Evolutionary conservation across 2,113 vertebrate species (phyloP).

Genomic region (Arvicanthis niloticus): DNA sequence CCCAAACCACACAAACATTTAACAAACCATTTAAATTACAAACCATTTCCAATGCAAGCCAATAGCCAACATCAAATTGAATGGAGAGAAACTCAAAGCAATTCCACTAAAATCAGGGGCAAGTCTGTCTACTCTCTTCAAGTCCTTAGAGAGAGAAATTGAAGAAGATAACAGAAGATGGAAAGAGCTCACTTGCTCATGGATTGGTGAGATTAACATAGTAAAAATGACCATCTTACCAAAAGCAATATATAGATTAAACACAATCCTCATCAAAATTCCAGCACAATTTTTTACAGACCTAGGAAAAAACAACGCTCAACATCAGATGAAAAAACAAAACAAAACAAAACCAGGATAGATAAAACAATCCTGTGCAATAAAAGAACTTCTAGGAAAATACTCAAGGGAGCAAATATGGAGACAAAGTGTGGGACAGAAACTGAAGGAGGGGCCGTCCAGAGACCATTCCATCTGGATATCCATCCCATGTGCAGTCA

Average conservation of each 20-base stretch:
- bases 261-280: background rate
- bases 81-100: background rate
- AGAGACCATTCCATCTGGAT: no score
- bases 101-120: background rate
- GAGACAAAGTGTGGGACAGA: no score
- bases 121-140: background rate
- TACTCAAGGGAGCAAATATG: no score
- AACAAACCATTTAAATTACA: background rate
- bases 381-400: no score
- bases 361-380: background rate
- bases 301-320: background rate
- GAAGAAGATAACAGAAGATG: no score
- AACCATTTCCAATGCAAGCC: background rate
- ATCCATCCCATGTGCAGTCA: no score
- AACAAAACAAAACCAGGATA: background rate
- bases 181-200: no score
- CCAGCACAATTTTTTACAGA: background rate
- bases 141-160: no score
- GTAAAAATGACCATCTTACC: background rate
- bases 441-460: no score
- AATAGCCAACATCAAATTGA: background rate
- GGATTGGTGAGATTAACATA: background rate
- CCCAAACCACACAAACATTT: background rate
- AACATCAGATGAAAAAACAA: background rate
- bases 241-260: background rate